A percentile compares a stretch with the other conserved stretches of the same genome.
phyloP scores from a whole-genome alignment of 2,113 vertebrate species.

The Pristiophorus japonicus region DNA sequence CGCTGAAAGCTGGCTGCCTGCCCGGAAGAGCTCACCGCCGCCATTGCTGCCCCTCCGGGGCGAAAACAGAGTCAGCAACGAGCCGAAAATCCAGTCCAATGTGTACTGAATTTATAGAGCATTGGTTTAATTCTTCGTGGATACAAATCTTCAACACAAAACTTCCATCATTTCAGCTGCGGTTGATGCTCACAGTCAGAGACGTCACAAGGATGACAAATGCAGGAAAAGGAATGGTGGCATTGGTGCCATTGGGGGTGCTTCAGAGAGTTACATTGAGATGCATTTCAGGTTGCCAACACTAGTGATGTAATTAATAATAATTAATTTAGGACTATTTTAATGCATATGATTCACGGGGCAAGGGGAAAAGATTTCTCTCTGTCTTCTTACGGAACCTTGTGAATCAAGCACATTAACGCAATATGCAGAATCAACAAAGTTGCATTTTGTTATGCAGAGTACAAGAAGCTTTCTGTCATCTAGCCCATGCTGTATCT shows the following conservation, averaged over 20 bases:
- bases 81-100: too few species aligned
- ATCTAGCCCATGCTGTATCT: background rate
- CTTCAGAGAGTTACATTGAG: background rate
- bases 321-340: background rate
- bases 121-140: background rate
- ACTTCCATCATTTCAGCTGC: background rate
- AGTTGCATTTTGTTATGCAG: background rate
- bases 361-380: background rate
- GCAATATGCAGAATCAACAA: background rate
- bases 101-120: background rate
- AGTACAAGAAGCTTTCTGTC: background rate
- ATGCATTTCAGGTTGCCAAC: background rate
- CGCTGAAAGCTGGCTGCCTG: too few species aligned
- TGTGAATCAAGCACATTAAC: background rate
- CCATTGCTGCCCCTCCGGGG: too few species aligned
- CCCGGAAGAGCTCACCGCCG: too few species aligned
- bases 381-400: background rate
- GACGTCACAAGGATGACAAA: background rate
- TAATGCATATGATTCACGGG: background rate
- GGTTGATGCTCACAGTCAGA: background rate
- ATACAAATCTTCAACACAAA: background rate
- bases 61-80: too few species aligned
- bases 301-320: background rate
- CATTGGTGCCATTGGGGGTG: background rate
- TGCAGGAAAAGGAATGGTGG: background rate